Base-by-base conservation (phyloP, 2,888 invertebrate genomes). In the Mythimna ferrago region DNA sequence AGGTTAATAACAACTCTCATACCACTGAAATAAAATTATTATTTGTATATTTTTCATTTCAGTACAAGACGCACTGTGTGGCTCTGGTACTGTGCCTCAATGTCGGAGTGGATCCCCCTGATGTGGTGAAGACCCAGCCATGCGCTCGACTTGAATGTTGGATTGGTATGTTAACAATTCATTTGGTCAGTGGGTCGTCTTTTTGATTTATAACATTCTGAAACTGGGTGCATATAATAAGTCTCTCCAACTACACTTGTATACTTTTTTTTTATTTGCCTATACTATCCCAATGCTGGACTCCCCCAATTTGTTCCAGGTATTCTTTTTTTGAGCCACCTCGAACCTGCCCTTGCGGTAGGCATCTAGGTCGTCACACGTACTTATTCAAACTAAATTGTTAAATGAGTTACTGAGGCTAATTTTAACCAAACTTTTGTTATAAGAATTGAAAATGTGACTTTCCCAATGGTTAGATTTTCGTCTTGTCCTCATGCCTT, bases 21-120 rank as follows among this genome's bases (percentile, higher is more conserved):
- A 14, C 11, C 14, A 14, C 44, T 5, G 14, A 44, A 44, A 44
- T 44, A 11, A 51, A 64, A n/a, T 21, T 41, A 35, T 48, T 32
- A 11, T 41, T 60, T 62, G 11, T 58, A 14, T 73, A 19, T 67
- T 14, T 48, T 65, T 58, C 7, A 9, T 16, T 65, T 58, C 94
- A 99, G 98, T 99, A 99, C 98, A 99, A 99, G 96, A 99, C 99
- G 1, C 99, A 99, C 76, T 99, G 99, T 94, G 99, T 99, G 73
- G 99, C 99, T 0, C 96, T 99, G 79, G 99, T 99, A 44, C 96
- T 99, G 61, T 99, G 99, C 94, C 97, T 99, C 57, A 99, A 99
- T 95, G 98, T 99, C 71, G 99, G 99, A n/a, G 99, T 99, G 32
- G 99, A 99, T 94, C 99, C 99, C 3, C 99, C 99, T 0, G 99